Base-by-base conservation (phyloP, 2,797 vertebrate species). In the Gambusia yucatana region DNA sequence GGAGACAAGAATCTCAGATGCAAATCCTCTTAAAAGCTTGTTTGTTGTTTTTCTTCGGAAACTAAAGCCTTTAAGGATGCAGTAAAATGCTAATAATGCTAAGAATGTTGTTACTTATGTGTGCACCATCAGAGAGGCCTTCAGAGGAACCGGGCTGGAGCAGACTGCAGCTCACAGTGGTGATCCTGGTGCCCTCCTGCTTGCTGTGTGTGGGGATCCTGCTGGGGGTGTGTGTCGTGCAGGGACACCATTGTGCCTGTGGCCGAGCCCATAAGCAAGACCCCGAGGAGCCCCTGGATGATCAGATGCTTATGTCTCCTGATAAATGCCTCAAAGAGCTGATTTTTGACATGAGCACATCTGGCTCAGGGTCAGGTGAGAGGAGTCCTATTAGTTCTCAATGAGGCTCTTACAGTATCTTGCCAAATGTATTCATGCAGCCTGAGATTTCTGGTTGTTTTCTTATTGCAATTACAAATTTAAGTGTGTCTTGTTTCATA, bases 361-460 rank as follows among this genome's bases (percentile, higher is more conserved):
- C 98, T 0, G 98, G 98, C 20, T 99, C 98, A 0, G 98, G 98
- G 88, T 99, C 98, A 28, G 98, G 98, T 99, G 93, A 3, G 95
- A 88, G 50, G 55, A 82, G 76, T 3, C 1, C 72, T 1, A 0
- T 6, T 67, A 46, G n/a, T 47, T 30, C 17, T 50, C 22, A 3
- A 5, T 33, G 13, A 4, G 41, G 25, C 67, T 44, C 11, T 70
- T 44, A 3, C 41, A 70, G 67, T 46, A n/a, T 11, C 11, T 70
- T 28, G 11, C 11, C 41, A 44, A 28, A 70, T 16, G 13, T 16
- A 3, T 28, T 16, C 41, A 17, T 46, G 25, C 36, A 67, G 9
- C 36, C 33, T 67, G 63, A 41, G 39, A 39, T 67, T 67, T 16
- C 14, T 8, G 16, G 22, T 43, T n/a, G 9, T 44, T 28, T 43